A percentile compares a stretch with the other conserved stretches of the same genome.
These are phyloP conservation scores for Macropis europaea DNA, from an alignment of 2,888 invertebrate species.

Conservation along the genomic window DNA sequence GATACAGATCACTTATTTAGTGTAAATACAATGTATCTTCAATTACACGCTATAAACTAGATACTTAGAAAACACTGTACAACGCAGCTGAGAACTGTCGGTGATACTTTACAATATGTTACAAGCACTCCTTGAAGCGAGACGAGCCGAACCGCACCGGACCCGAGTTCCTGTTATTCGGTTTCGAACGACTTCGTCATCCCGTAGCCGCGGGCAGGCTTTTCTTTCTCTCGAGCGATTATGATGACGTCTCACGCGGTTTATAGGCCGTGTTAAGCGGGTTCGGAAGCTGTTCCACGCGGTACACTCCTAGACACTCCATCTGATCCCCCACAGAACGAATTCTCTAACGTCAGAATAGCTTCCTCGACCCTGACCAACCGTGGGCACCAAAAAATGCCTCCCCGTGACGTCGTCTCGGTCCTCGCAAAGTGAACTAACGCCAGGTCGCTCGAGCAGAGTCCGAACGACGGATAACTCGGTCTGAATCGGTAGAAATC, in stretches of 20 bases:
- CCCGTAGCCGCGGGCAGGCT: constrained; percentile 23
- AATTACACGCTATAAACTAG: constrained; percentile 80
- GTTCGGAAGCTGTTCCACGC: constrained; percentile 21
- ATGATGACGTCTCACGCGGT: constrained; percentile 42
- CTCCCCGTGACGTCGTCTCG: constrained; percentile 57
- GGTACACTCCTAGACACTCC: too few species aligned
- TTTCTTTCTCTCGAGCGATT: constrained; percentile 19
- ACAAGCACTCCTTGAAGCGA: constrained; percentile 72
- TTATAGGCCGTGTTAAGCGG: constrained; percentile 56
- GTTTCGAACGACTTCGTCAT: constrained; percentile 31
- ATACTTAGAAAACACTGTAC: constrained; percentile 80
- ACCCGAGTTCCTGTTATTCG: constrained; percentile 3
- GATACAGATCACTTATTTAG: constrained; percentile 79
- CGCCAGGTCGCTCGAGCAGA: constrained; percentile 30
- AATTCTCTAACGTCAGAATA: constrained; percentile 15
- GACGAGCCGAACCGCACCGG: constrained; percentile 51
- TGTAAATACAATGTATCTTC: constrained; percentile 79
- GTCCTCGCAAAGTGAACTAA: constrained; percentile 59
- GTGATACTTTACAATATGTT: constrained; percentile 80
- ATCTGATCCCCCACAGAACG: neutral
- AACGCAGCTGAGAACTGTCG: constrained; percentile 79
- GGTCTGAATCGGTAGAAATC: neutral
- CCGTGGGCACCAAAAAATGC: constrained; percentile 26
- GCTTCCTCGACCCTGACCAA: constrained; percentile 42
- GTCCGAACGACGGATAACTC: neutral